These are phyloP conservation scores for Ectemnius cavifrons DNA, from an alignment of 2,888 invertebrate genomes.

Conservation along the genomic window DNA sequence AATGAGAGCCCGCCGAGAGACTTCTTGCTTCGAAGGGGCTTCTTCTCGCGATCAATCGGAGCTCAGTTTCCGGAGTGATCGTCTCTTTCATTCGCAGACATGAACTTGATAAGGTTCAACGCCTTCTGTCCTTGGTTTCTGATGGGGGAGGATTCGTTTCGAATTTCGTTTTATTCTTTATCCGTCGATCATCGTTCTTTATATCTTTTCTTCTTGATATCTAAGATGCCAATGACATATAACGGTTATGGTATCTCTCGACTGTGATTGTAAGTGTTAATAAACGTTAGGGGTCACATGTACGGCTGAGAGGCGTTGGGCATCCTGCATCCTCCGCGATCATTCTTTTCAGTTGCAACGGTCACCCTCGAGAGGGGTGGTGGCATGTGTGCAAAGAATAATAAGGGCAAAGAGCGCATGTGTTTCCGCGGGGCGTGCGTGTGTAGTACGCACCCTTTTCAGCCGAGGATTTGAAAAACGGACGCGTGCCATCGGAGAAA, in stretches of 20 bases:
- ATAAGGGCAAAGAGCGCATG: slow-evolving; percentile 54
- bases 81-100: background rate
- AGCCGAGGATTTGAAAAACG: slow-evolving; percentile 56
- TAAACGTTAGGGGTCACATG: slow-evolving; percentile 25
- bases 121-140: background rate
- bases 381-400: slow-evolving; percentile 58
- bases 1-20: slow-evolving; percentile 46
- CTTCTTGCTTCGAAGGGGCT: slow-evolving; percentile 57
- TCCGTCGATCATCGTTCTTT: slow-evolving; percentile 27
- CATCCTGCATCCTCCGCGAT: slow-evolving; percentile 3
- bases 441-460: slow-evolving; percentile 48
- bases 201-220: slow-evolving; percentile 20
- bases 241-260: slow-evolving; percentile 15
- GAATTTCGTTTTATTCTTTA: slow-evolving; percentile 30
- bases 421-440: slow-evolving; percentile 57
- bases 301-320: background rate
- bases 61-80: background rate
- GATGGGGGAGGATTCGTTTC: slow-evolving; percentile 11
- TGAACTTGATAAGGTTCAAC: too few relatives aligned
- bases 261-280: slow-evolving; percentile 4
- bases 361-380: slow-evolving; percentile 52
- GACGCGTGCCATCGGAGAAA: slow-evolving; percentile 69
- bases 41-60: slow-evolving; percentile 11
- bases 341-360: slow-evolving; percentile 46
- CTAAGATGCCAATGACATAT: slow-evolving; percentile 17